A percentile compares a stretch with the other conserved stretches of the same genome.
These are phyloP conservation scores for Oreochromis niloticus DNA, from an alignment of 2,113 vertebrate species.

Conservation along the genomic window DNA sequence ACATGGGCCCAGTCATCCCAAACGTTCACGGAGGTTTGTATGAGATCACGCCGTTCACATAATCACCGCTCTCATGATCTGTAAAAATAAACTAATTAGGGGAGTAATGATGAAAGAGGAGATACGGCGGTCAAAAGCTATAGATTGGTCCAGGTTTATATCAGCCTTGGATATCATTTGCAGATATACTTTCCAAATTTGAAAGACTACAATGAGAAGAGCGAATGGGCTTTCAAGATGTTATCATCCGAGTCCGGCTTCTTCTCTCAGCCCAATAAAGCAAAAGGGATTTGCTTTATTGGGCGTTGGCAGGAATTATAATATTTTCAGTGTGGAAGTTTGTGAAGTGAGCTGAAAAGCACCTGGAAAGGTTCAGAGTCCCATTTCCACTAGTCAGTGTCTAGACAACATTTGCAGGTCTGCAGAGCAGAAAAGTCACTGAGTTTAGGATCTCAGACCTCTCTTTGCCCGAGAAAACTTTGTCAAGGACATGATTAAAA, in stretches of 20 bases:
- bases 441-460: conserved; percentile 9
- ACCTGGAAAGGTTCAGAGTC: conserved; percentile 47
- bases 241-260: background rate
- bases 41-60: background rate
- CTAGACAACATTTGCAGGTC: conserved; percentile 33
- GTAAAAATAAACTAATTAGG: conserved; percentile 45
- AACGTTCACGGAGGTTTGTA: background rate
- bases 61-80: background rate
- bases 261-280: background rate
- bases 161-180: background rate
- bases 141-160: conserved; percentile 11
- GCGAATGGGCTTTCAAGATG: conserved; percentile 58
- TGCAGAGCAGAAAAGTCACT: conserved; percentile 6
- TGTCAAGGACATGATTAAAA: background rate
- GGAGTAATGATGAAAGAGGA: background rate
- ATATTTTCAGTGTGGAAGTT: conserved; percentile 25
- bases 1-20: background rate
- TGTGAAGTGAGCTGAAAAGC: conserved; percentile 17
- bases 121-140: background rate
- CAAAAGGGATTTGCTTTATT: background rate
- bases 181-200: background rate
- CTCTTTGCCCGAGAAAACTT: background rate
- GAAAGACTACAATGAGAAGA: background rate
- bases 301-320: background rate
- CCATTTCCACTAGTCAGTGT: conserved; percentile 28